Base-by-base conservation (phyloP, 2,888 invertebrate genomes). In the Mesopsocus fuscifrons region DNA sequence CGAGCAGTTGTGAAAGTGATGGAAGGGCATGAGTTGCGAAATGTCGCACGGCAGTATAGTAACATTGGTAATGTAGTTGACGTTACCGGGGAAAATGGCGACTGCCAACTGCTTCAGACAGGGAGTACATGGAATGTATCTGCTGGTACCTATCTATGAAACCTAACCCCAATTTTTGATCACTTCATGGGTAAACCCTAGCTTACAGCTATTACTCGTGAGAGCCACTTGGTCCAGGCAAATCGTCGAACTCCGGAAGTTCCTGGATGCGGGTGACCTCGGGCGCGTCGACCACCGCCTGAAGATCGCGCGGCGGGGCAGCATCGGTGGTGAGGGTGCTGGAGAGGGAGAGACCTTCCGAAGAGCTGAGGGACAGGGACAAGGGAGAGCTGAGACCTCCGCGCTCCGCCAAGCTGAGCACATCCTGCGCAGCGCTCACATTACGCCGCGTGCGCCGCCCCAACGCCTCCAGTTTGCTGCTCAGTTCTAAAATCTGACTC, bases 401-500 rank as follows among this genome's bases (percentile, higher is more conserved):
- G 6, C 38, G 3, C 6, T 38, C 38, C 9, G 38, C 38, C n/a
- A 38, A n/a, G 17, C 20, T 38, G 6, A 38, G 38, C 8, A 38
- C 38, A 20, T 38, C 42, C 38, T 17, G 42, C 31, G 30, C 23
- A 23, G 17, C 43, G 43, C 9, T 34, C 15, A 13, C 42, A 15
- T 21, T 45, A 26, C 38, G 15, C 13, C 35, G 23, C 43, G 11
- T 15, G 18, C 20, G 6, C 11, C 11, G 26, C 8, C 26, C 11
- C 26, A 11, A 9, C 26, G 11, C 11, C 5, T 38, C 38, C 21
- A 38, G 5, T 20, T 38, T 38, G 17, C 21, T 20, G n/a, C n/a
- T 60, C 44, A 71, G 51, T 48, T 69, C 66, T 51, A 72, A 54
- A 41, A 72, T 62, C 48, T 65, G 64, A 48, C 68, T 66, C 51